phyloP scores from a whole-genome alignment of 2,888 invertebrate genomes.

The Acleris holmiana region DNA sequence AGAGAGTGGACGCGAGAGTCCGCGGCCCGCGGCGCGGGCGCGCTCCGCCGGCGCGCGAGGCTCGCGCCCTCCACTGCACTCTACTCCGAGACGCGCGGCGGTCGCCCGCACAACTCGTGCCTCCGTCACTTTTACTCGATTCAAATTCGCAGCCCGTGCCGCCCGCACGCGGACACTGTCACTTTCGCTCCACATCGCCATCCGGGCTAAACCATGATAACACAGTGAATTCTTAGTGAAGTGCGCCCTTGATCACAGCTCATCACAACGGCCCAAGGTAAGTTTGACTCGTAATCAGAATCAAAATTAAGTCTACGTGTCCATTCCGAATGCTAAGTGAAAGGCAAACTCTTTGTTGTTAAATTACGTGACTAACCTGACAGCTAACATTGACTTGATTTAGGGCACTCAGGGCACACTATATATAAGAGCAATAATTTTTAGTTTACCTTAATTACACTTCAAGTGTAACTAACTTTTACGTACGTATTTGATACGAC shows the following conservation, averaged over 20 bases:
- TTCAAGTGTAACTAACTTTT: too few species aligned
- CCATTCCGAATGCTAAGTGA: constrained; percentile 78
- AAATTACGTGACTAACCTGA: constrained; percentile 56
- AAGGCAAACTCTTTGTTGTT: constrained; percentile 77
- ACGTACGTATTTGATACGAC: too few species aligned
- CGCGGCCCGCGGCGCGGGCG: neutral
- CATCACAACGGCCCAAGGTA: constrained; percentile 61
- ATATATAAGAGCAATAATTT: constrained; percentile 8
- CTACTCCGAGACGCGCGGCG: constrained; percentile 61
- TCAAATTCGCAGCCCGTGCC: constrained; percentile 48
- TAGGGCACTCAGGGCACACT: constrained; percentile 25
- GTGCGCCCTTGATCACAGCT: constrained; percentile 48
- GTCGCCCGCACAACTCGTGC: constrained; percentile 60
- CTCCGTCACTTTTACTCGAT: constrained; percentile 55
- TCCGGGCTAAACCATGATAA: constrained; percentile 61
- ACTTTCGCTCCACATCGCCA: constrained; percentile 64
- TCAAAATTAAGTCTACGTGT: constrained; percentile 77
- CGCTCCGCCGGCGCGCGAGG: constrained; percentile 40
- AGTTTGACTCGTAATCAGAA: constrained; percentile 59
- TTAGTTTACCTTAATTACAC: neutral
- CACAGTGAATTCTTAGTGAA: constrained; percentile 66
- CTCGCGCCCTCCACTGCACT: constrained; percentile 43
- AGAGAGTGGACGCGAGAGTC: neutral
- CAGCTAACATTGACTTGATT: constrained; percentile 22
- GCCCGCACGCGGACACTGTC: constrained; percentile 63